These are phyloP conservation scores for Leucania comma DNA, from an alignment of 2,888 invertebrate species.

Conservation along the genomic window DNA sequence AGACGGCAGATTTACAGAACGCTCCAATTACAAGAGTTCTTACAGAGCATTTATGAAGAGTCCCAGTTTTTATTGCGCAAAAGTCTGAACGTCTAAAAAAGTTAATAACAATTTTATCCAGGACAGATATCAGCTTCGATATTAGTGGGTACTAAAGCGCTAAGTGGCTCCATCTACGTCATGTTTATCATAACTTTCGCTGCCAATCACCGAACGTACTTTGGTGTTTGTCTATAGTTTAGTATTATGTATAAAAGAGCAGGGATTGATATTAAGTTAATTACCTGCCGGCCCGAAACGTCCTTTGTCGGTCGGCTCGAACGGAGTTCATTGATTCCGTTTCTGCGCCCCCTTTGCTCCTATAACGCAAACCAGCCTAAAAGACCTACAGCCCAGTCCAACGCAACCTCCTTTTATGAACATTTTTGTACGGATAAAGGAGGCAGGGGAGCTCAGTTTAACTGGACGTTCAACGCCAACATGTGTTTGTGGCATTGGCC, in stretches of 20 bases:
- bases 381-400: conserved; percentile 69
- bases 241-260: conserved; percentile 77
- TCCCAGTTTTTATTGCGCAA: conserved; percentile 49
- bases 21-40: conserved; percentile 55
- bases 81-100: conserved; percentile 38
- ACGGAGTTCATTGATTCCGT: conserved; percentile 89
- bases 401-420: conserved; percentile 54
- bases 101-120: conserved; percentile 36
- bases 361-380: conserved; percentile 74
- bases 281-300: conserved; percentile 88
- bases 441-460: conserved; percentile 72
- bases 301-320: conserved; percentile 88
- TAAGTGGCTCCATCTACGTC: conserved; percentile 23
- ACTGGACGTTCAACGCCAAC: conserved; percentile 79
- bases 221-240: conserved; percentile 60
- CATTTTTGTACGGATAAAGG: conserved; percentile 51
- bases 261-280: conserved; percentile 88
- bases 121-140: conserved; percentile 25
- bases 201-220: conserved; percentile 45
- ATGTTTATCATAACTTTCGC: conserved; percentile 46
- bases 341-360: conserved; percentile 85
- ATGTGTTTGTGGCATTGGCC: conserved; percentile 89
- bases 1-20: conserved; percentile 49
- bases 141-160: conserved; percentile 18
- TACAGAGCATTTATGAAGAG: conserved; percentile 37